These are phyloP conservation scores for Drosophila tanythrix DNA, from an alignment of 2,888 invertebrate genomes.

Conservation along the genomic window DNA sequence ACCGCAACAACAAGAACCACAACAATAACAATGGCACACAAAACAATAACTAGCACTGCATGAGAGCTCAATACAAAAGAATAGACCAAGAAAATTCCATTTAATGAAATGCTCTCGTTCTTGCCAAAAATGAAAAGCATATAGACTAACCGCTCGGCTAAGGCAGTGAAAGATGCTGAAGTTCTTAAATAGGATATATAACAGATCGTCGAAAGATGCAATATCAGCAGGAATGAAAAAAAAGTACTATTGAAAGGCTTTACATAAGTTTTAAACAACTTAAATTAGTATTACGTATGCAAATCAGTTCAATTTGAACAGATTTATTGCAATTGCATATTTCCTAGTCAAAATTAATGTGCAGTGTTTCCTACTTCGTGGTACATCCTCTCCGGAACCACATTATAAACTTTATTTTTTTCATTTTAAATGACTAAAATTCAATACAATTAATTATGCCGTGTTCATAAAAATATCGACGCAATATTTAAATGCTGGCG, in stretches of 20 bases:
- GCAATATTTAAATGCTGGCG: not conserved
- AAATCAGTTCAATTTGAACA: not conserved
- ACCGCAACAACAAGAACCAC: conserved; percentile 12
- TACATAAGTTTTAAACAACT: not conserved
- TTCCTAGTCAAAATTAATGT: not conserved
- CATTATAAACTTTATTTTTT: not conserved
- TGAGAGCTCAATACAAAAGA: conserved; percentile 44
- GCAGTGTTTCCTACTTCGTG: not conserved
- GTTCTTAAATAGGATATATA: not conserved
- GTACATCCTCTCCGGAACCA: not conserved
- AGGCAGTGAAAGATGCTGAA: not conserved
- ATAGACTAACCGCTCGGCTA: not conserved
- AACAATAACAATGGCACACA: conserved; percentile 55
- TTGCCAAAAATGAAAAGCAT: conserved; percentile 11
- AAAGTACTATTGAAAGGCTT: not conserved
- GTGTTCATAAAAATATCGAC: not conserved
- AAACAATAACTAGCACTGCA: conserved; percentile 51
- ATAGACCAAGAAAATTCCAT: conserved; percentile 47
- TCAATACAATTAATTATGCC: not conserved
- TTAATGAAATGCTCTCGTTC: conserved; percentile 42
- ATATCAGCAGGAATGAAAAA: not conserved
- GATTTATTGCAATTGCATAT: not conserved
- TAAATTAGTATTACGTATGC: not conserved
- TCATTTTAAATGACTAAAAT: not conserved
- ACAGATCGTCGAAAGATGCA: conserved; percentile 4